phyloP scores from a whole-genome alignment of 2,797 vertebrate genomes.

The Poeciliopsis paucimaculata region DNA sequence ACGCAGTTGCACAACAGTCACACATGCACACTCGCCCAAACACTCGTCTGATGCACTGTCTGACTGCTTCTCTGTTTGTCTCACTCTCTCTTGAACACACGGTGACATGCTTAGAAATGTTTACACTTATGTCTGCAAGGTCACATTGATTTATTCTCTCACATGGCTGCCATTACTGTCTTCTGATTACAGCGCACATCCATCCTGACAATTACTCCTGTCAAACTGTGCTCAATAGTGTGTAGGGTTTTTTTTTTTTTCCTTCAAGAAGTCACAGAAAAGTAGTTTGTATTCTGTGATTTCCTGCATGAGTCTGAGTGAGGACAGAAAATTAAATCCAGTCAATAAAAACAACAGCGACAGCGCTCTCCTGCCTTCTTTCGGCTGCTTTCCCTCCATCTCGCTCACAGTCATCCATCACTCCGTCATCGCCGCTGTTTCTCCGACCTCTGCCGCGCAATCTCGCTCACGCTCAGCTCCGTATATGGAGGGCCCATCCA shows the following conservation, averaged over 20 bases:
- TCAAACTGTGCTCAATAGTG: not conserved
- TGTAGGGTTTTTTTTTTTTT: not conserved
- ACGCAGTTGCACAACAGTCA: conserved; percentile 16
- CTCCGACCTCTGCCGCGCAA: conserved; percentile 37
- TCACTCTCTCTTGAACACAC: conserved; percentile 83
- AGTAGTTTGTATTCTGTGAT: not conserved
- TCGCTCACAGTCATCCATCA: conserved; percentile 57
- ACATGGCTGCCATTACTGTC: conserved; percentile 44
- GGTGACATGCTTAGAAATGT: conserved; percentile 92
- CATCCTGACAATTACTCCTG: not conserved
- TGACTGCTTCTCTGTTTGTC: conserved; percentile 32
- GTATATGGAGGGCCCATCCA: conserved; percentile 74
- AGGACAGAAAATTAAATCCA: not conserved
- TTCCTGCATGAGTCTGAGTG: not conserved
- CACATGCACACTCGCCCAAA: conserved; percentile 28
- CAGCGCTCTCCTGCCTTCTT: not conserved
- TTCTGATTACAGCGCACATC: conserved; percentile 24
- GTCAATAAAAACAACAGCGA: not conserved
- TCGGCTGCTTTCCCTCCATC: conserved; percentile 17
- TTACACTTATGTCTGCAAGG: conserved; percentile 81
- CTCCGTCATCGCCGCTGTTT: conserved; percentile 60
- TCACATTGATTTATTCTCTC: conserved; percentile 64
- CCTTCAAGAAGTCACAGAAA: not conserved
- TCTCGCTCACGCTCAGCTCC: conserved; percentile 57
- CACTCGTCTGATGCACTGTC: conserved; percentile 41